Evolutionary conservation across 2,113 vertebrate species (phyloP).

Genomic region (Monarcha castaneiventris): DNA sequence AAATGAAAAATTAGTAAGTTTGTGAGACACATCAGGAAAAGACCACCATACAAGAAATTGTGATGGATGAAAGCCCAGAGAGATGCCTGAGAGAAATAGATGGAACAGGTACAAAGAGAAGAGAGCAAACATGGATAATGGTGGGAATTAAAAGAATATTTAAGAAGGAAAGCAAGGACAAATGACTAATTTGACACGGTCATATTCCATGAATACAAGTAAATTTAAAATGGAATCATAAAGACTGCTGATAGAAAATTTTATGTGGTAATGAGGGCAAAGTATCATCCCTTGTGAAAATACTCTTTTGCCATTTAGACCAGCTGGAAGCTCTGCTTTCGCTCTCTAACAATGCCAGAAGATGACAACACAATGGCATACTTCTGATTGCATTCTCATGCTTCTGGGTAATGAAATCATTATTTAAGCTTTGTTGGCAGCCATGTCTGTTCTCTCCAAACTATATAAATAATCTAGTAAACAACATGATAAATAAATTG

Average conservation of each 20-base stretch:
- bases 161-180: not conserved
- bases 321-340: not conserved
- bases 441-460: not conserved
- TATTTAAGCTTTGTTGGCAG: conserved; percentile 24
- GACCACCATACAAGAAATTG: not conserved
- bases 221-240: not conserved
- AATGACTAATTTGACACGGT: not conserved
- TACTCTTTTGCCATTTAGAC: not conserved
- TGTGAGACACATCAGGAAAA: not conserved
- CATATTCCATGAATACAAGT: not conserved
- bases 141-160: not conserved
- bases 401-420: not conserved
- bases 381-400: not conserved
- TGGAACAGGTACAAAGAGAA: not conserved
- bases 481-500: conserved; percentile 29
- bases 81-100: not conserved
- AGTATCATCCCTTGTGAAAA: not conserved
- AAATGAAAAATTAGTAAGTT: not conserved
- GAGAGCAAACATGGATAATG: not conserved
- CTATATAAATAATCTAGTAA: not conserved
- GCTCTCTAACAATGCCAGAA: not conserved
- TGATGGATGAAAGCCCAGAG: not conserved
- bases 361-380: not conserved
- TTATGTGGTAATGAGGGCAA: not conserved
- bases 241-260: not conserved